Conservation (phyloP, 1,140 invertebrate species). For the Oryctes rhinoceros region DNA sequence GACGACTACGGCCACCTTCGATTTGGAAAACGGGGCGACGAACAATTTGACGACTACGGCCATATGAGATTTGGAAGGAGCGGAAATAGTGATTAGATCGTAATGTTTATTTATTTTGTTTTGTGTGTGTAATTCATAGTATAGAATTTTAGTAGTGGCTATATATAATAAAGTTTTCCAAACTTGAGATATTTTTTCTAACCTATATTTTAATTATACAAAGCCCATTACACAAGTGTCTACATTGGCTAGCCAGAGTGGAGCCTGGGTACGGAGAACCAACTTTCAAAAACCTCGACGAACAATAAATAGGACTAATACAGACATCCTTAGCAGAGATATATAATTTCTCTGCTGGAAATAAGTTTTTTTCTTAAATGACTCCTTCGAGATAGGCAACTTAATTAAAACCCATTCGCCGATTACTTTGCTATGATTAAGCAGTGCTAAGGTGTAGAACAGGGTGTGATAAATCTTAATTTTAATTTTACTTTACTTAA, state of each 20-base stretch:
- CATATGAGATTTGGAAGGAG: constrained; percentile 70
- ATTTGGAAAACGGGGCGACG: constrained; percentile 66
- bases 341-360: too few species aligned
- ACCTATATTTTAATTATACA: not conserved
- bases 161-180: not conserved
- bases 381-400: too few species aligned
- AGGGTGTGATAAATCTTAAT: too few species aligned
- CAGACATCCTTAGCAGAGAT: too few species aligned
- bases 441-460: too few species aligned
- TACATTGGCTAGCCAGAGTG: not conserved
- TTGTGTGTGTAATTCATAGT: constrained; percentile 12
- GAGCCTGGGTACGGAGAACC: too few species aligned
- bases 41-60: constrained; percentile 74
- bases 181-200: not conserved
- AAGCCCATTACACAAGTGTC: not conserved
- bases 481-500: too few species aligned
- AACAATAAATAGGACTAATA: too few species aligned
- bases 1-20: constrained; percentile 73
- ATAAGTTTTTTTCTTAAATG: too few species aligned
- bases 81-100: not conserved
- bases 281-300: too few species aligned
- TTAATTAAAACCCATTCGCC: too few species aligned
- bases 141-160: not conserved
- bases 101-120: not conserved
- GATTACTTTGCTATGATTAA: too few species aligned